Conservation (phyloP, 1,140 invertebrate genomes). For the Drosophila arizonae region DNA sequence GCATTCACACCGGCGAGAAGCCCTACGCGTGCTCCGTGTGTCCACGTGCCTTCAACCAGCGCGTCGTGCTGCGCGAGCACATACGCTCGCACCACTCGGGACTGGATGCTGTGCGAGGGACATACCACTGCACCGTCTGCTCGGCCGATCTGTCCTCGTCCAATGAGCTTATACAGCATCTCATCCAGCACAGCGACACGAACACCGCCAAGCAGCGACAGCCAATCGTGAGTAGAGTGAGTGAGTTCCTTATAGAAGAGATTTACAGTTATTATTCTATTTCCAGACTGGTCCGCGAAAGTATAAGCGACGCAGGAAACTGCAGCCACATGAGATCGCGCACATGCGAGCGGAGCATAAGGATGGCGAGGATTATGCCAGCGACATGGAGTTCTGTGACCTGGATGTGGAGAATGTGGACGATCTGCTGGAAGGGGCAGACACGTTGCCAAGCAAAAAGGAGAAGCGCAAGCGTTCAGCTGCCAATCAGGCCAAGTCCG, state of each 20-base stretch:
- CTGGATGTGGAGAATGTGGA: slow-evolving; percentile 79
- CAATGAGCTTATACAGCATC: slow-evolving; percentile 89
- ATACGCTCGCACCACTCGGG: slow-evolving; percentile 92
- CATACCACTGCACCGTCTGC: slow-evolving; percentile 90
- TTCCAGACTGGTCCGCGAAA: slow-evolving; percentile 88
- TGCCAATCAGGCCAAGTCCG: slow-evolving; percentile 22
- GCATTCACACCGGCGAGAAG: slow-evolving; percentile 98
- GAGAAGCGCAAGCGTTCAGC: slow-evolving; percentile 48
- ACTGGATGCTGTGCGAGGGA: slow-evolving; percentile 86
- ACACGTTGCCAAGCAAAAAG: slow-evolving; percentile 61
- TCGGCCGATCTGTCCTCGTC: slow-evolving; percentile 87
- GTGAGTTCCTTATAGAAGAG: background rate
- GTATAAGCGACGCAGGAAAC: slow-evolving; percentile 90
- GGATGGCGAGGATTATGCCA: slow-evolving; percentile 56
- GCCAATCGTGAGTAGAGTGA: slow-evolving; percentile 85
- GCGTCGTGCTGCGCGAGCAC: slow-evolving; percentile 91
- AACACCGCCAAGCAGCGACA: slow-evolving; percentile 91
- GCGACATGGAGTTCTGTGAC: slow-evolving; percentile 77
- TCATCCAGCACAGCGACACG: slow-evolving; percentile 91
- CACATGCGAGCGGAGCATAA: slow-evolving; percentile 76
- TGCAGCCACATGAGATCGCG: slow-evolving; percentile 86
- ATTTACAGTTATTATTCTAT: background rate
- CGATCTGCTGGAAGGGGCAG: slow-evolving; percentile 82
- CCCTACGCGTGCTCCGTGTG: slow-evolving; percentile 98
- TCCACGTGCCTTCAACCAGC: slow-evolving; percentile 92